Evolutionary conservation across 1,140 invertebrate species (phyloP), one percentile per base, ranked within the genome.

Genomic region (Drosophila mauritiana): DNA sequence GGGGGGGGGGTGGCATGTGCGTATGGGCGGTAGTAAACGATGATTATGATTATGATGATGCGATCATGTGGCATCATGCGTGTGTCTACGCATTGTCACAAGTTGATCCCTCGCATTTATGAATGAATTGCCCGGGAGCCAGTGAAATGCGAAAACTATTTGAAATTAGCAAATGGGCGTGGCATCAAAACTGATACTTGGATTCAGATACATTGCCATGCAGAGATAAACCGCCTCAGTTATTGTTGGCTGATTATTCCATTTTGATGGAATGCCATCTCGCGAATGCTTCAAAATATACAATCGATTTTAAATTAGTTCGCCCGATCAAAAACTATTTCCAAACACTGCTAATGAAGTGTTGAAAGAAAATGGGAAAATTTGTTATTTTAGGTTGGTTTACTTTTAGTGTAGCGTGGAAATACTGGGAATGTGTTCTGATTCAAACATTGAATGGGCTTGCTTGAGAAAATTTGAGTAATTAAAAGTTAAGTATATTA

Each of bases 221-320:
- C 20, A 22, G 0, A 22, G 49, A 42, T 39, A 54, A 22, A 63
- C n/a, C 20, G 37, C 6, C 34, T 22, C 27, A 11, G 22, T 67
- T 67, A 70, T 70, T 69, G 42, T 54, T 67, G 62, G 65, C 49
- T 4, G 40, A 48, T 69, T 70, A 55, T 68, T 54, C 42, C 20
- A 73, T 42, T 42, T 62, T 63, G 42, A 74, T 73, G 68, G 72
- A 74, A 73, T 73, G 72, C 72, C 51, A 49, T 37, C 27, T 37
- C 20, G 37, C 31, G 54, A 57, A 70, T 69, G 34, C 36, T 48
- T 70, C 63, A 69, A n/a, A 45, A 51, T 8, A 15, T 22, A 40
- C 43, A 67, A 67, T 67, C 27, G 48, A 68, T 54, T 54, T 68
- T 31, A 31, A 68, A 69, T 69, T 69, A 52, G 67, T 46, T 69